Percentiles rank a stretch among this genome's conserved stretches.
Conservation (phyloP, 1,140 invertebrate species). For the Ridgeia piscesae region DNA sequence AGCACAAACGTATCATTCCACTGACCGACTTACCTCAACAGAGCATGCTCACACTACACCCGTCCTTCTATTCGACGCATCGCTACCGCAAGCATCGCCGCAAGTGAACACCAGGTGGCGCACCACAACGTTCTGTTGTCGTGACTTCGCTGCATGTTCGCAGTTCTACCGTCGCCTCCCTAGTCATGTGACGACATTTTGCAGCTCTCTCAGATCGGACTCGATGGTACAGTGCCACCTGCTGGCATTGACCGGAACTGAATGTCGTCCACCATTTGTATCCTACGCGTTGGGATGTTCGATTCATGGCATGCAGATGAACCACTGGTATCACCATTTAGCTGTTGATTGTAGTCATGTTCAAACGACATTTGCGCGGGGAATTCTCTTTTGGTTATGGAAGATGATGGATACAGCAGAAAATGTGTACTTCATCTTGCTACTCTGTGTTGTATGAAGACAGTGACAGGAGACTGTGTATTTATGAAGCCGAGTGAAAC, state of each 20-base stretch:
- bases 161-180: neutral
- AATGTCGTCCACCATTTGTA: neutral
- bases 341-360: too few relatives aligned
- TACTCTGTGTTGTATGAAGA: neutral
- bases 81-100: conserved; percentile 37
- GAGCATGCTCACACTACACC: conserved; percentile 32
- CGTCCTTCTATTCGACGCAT: conserved; percentile 34
- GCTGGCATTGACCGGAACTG: neutral
- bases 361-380: neutral
- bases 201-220: neutral
- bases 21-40: conserved; percentile 41
- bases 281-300: neutral
- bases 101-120: conserved; percentile 30
- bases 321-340: neutral
- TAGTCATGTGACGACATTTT: neutral
- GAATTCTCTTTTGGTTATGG: neutral
- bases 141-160: neutral
- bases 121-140: neutral
- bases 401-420: neutral
- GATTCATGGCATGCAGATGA: neutral
- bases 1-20: conserved; percentile 42
- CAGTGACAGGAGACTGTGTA: neutral
- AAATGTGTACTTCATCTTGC: neutral
- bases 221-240: neutral
- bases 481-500: neutral